Evolutionary conservation across 2,888 invertebrate genomes (phyloP), one percentile per base, ranked within the genome.

Genomic region (Hirtodrosophila duncani): DNA sequence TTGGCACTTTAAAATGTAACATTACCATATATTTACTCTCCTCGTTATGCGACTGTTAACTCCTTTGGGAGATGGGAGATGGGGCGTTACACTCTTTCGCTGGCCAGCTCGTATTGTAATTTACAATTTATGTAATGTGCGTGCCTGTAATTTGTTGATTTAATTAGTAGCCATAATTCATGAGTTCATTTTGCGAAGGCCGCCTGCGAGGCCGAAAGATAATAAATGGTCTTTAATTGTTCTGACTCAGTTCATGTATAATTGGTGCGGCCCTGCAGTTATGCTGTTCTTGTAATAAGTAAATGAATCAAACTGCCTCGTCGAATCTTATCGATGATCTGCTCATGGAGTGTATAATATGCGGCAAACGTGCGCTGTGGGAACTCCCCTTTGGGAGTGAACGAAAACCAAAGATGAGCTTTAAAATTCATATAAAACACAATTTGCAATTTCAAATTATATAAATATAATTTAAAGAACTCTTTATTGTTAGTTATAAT

Each of bases 141-240:
- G 81, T 75, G 81, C 66, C 57, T 67, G 75, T 67, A 75, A 81
- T 81, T 79, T 75, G 70, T 52, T 78, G 81, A 75, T 75, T 75
- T 75, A 75, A 75, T 75, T 75, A 79, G 75, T 65, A 53, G 58
- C 51, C 33, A 78, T 81, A 75, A 75, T 57, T 75, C 71, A 81
- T 70, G 70, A 71, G 49, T 51, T 66, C 53, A 38, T 20, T 14
- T 52, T 31, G 49, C 39, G 63, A 51, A 48, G 39, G 46, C 39
- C 41, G 33, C 27, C 42, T 38, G 26, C 7, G n/a, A 27, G 9
- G 23, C 18, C 42, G 27, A 51, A 50, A 77, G 72, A 74, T 81
- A 81, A 81, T 78, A 64, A 75, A 81, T 78, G 70, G 53, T 58
- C 56, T 69, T 62, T 77, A 77, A 72, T 72, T 80, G 80, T 63